A percentile compares a stretch with the other conserved stretches of the same genome.
Evolutionary conservation across 2,797 vertebrate genomes (phyloP).

Genomic region (Amblyopsis hoosieri): DNA sequence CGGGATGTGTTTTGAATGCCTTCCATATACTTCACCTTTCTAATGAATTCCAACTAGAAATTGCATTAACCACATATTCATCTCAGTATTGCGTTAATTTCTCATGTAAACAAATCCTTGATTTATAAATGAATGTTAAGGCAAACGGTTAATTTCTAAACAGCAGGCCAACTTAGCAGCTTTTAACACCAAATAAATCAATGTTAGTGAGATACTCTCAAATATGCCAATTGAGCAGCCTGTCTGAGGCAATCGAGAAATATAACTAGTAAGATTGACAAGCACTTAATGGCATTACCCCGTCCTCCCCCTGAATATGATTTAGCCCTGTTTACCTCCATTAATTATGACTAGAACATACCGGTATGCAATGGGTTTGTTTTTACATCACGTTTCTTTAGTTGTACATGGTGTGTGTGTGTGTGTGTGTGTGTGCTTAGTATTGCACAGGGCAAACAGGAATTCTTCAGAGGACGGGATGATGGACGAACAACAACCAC

Average conservation of each 20-base stretch:
- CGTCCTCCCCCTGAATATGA: too few species aligned
- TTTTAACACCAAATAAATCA: background rate
- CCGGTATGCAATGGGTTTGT: too few species aligned
- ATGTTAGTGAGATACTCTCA: too few species aligned
- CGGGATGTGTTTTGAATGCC: conserved; percentile 29
- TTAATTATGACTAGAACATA: too few species aligned
- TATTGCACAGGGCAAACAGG: conserved; percentile 10
- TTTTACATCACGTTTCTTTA: too few species aligned
- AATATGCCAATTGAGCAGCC: too few species aligned
- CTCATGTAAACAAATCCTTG: conserved; percentile 7
- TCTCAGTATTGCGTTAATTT: background rate
- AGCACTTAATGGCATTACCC: too few species aligned
- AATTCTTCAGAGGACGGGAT: conserved; percentile 29
- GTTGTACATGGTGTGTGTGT: too few species aligned
- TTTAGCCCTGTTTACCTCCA: too few species aligned
- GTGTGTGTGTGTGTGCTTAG: too few species aligned
- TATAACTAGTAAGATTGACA: too few species aligned
- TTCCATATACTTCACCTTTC: conserved; percentile 9
- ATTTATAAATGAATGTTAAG: conserved; percentile 11
- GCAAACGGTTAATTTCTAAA: conserved; percentile 15
- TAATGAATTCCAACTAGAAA: conserved; percentile 5
- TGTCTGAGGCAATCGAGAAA: too few species aligned
- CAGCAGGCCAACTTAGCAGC: background rate
- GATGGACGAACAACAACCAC: conserved; percentile 31
- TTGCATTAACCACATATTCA: background rate